These are phyloP conservation scores for Leptopilina drosophilae DNA, from an alignment of 2,888 invertebrate genomes.

Conservation along the genomic window DNA sequence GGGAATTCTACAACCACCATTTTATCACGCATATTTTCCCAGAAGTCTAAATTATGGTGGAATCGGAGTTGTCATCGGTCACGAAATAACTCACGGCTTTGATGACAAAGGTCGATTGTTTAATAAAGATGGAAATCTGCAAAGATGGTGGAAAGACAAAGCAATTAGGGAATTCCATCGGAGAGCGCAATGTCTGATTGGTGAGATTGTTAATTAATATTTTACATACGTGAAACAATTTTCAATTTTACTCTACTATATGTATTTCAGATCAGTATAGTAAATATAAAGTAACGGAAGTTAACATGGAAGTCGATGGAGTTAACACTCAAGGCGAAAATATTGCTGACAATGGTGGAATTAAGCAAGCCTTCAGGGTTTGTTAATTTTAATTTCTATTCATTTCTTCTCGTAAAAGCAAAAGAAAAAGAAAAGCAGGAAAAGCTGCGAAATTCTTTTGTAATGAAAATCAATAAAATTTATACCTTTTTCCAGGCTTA, in stretches of 20 bases:
- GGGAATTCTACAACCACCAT: slow-evolving; percentile 95
- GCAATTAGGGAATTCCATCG: slow-evolving; percentile 86
- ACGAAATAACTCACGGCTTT: slow-evolving; percentile 94
- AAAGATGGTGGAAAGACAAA: slow-evolving; percentile 89
- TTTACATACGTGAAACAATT: background rate
- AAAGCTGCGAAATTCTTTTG: too few species aligned
- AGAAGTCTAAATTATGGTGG: slow-evolving; percentile 91
- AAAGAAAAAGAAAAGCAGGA: too few species aligned
- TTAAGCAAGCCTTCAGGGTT: slow-evolving; percentile 90
- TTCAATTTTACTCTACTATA: background rate
- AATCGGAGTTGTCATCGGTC: slow-evolving; percentile 95
- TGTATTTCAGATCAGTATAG: slow-evolving; percentile 86
- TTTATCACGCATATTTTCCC: slow-evolving; percentile 92
- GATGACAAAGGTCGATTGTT: slow-evolving; percentile 95
- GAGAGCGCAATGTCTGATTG: slow-evolving; percentile 87
- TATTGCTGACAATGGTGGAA: slow-evolving; percentile 97
- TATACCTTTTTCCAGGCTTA: slow-evolving; percentile 83
- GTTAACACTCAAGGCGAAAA: slow-evolving; percentile 93
- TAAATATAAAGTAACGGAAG: slow-evolving; percentile 88
- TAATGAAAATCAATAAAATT: background rate
- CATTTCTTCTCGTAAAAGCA: too few species aligned
- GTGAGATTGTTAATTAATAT: slow-evolving; percentile 60
- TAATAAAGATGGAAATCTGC: slow-evolving; percentile 94
- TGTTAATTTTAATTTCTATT: slow-evolving; percentile 45
- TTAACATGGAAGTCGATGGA: slow-evolving; percentile 86